A percentile compares a stretch with the other conserved stretches of the same genome.
Evolutionary conservation across 1,140 invertebrate species (phyloP).

Genomic region (Fopius arisanus): DNA sequence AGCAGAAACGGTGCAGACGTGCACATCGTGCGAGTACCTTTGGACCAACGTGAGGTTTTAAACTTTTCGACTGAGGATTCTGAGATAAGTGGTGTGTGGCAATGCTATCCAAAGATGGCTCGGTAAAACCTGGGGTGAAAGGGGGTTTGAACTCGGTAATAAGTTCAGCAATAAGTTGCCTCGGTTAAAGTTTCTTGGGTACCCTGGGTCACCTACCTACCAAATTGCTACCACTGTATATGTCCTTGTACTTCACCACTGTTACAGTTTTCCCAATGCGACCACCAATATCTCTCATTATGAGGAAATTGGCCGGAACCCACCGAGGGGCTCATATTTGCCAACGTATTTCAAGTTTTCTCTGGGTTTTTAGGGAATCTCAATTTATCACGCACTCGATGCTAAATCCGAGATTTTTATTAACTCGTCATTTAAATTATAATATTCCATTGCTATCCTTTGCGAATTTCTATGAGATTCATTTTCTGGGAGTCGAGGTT

Average conservation of each 20-base stretch:
- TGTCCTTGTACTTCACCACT: background rate
- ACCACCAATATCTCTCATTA: slow-evolving; percentile 35
- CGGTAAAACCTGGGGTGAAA: background rate
- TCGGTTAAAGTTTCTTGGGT: slow-evolving; percentile 44
- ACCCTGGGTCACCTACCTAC: slow-evolving; percentile 27
- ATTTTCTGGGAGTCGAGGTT: too few species aligned
- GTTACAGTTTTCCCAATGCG: slow-evolving; percentile 21
- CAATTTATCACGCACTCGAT: too few species aligned
- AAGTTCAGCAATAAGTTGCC: slow-evolving; percentile 52
- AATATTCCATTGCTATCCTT: too few species aligned
- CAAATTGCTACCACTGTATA: slow-evolving; percentile 27
- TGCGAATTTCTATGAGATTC: too few species aligned
- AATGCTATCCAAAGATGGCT: slow-evolving; percentile 22
- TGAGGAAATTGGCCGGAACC: slow-evolving; percentile 9
- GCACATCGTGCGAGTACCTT: slow-evolving; percentile 22
- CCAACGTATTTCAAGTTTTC: too few species aligned
- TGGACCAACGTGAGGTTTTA: slow-evolving; percentile 35
- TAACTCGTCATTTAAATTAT: too few species aligned
- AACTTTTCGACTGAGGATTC: slow-evolving; percentile 50
- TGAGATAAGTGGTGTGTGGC: slow-evolving; percentile 45
- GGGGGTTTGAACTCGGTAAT: slow-evolving; percentile 51
- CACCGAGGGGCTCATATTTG: background rate
- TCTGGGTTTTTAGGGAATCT: too few species aligned
- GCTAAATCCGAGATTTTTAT: too few species aligned
- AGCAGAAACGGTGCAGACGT: slow-evolving; percentile 27